Percentiles rank a stretch among this genome's conserved stretches.
Conservation (phyloP, 2,888 invertebrate species). For the Amphiduros pacificus region DNA sequence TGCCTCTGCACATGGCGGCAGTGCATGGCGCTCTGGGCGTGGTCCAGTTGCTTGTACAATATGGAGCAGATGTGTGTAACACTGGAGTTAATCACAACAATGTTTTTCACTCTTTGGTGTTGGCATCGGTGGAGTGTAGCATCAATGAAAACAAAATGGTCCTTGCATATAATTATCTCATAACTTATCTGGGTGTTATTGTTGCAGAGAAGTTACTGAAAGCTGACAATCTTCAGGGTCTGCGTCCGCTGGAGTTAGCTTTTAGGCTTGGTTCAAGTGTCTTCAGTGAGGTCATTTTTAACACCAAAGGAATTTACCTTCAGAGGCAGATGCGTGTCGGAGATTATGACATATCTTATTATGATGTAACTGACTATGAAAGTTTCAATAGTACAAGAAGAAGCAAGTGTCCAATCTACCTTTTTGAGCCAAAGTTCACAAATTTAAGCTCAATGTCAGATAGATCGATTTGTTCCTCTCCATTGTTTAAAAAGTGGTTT, state of each 20-base stretch:
- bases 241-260: not conserved
- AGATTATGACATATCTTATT: too few relatives aligned
- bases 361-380: too few relatives aligned
- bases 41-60: not conserved
- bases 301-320: too few relatives aligned
- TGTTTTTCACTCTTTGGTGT: not conserved
- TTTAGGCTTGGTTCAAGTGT: not conserved
- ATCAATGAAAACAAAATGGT: not conserved
- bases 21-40: not conserved
- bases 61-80: not conserved
- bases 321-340: too few relatives aligned
- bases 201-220: not conserved
- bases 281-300: too few relatives aligned
- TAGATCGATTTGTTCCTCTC: too few relatives aligned
- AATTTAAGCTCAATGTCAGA: too few relatives aligned
- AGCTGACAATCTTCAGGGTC: not conserved
- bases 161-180: not conserved
- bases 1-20: not conserved
- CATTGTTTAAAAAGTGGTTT: too few relatives aligned
- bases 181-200: not conserved
- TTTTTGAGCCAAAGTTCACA: too few relatives aligned
- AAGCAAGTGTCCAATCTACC: too few relatives aligned
- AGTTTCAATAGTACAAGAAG: too few relatives aligned
- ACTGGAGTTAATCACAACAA: not conserved
- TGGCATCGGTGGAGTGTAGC: too few relatives aligned